phyloP scores from a whole-genome alignment of 1,140 invertebrate species.

The Ditylenchus dipsaci region DNA sequence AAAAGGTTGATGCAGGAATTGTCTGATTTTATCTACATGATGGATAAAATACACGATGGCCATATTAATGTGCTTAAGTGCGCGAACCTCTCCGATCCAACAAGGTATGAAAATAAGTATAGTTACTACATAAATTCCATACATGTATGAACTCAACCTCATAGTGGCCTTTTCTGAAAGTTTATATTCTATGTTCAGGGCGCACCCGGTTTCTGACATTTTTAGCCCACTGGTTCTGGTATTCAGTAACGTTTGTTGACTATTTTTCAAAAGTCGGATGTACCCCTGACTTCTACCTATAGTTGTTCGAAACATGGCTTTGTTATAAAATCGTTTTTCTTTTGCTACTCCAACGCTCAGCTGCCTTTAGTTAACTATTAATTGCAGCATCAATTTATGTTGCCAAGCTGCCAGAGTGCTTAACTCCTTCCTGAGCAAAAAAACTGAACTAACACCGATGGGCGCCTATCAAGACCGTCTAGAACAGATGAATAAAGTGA shows the following conservation, averaged over 20 bases:
- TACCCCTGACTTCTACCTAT: no score
- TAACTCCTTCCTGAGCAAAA: conserved; percentile 72
- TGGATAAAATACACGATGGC: conserved; percentile 30
- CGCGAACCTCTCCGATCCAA: conserved; percentile 71
- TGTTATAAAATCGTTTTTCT: no score
- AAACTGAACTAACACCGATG: conserved; percentile 60
- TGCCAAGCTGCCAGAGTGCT: conserved; percentile 74
- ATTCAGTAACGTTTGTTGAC: conserved; percentile 21
- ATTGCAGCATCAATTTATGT: conserved; percentile 69
- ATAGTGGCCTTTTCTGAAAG: no score
- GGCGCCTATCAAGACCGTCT: conserved; percentile 36
- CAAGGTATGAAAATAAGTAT: conserved; percentile 49
- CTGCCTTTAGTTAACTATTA: no score
- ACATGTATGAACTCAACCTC: no score
- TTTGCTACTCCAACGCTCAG: no score
- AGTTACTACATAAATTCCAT: no score
- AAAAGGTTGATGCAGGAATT: conserved; percentile 73
- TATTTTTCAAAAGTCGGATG: no score
- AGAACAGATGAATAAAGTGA: conserved; percentile 24
- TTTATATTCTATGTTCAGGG: not conserved
- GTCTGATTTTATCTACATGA: conserved; percentile 65
- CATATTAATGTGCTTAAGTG: conserved; percentile 68
- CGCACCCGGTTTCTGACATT: not conserved
- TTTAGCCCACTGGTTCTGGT: not conserved
- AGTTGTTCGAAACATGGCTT: no score